A percentile compares a stretch with the other conserved stretches of the same genome.
Evolutionary conservation across 2,888 invertebrate species (phyloP).

Genomic region (Lochmaea crataegi): DNA sequence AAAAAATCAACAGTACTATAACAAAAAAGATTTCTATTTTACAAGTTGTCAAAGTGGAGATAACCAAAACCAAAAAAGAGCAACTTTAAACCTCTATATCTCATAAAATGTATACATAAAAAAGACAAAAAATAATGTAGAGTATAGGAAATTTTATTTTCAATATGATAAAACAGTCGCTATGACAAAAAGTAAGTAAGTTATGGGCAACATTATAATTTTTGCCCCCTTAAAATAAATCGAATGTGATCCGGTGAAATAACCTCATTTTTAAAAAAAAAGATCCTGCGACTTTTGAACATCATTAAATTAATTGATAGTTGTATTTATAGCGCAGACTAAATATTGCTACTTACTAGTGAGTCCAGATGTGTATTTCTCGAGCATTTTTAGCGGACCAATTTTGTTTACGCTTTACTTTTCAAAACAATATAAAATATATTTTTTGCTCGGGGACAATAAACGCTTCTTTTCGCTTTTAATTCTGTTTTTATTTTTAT

Average conservation of each 20-base stretch:
- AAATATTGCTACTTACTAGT: constrained; percentile 56
- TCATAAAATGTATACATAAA: too few species aligned
- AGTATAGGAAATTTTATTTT: too few species aligned
- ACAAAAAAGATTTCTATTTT: too few species aligned
- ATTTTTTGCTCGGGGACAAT: constrained; percentile 28
- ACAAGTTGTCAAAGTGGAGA: too few species aligned
- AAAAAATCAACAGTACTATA: too few species aligned
- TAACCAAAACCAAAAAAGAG: too few species aligned
- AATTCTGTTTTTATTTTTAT: constrained; percentile 8
- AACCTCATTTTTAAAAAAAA: constrained; percentile 58
- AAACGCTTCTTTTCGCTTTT: constrained; percentile 20
- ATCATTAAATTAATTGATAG: constrained; percentile 63
- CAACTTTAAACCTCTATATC: too few species aligned
- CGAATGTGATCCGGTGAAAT: constrained; percentile 57
- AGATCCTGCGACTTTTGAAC: constrained; percentile 59
- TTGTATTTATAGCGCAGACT: constrained; percentile 63
- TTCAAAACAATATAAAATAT: constrained; percentile 46
- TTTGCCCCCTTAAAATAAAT: constrained; percentile 47
- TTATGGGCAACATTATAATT: background rate
- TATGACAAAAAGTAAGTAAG: too few species aligned
- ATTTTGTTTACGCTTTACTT: constrained; percentile 51
- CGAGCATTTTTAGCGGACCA: constrained; percentile 54
- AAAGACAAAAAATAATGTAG: too few species aligned
- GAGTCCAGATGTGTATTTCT: constrained; percentile 54
- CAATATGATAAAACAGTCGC: too few species aligned